Percentiles rank a stretch among this genome's conserved stretches.
phyloP scores from a whole-genome alignment of 1,140 invertebrate genomes.

The Neelides sp. region DNA sequence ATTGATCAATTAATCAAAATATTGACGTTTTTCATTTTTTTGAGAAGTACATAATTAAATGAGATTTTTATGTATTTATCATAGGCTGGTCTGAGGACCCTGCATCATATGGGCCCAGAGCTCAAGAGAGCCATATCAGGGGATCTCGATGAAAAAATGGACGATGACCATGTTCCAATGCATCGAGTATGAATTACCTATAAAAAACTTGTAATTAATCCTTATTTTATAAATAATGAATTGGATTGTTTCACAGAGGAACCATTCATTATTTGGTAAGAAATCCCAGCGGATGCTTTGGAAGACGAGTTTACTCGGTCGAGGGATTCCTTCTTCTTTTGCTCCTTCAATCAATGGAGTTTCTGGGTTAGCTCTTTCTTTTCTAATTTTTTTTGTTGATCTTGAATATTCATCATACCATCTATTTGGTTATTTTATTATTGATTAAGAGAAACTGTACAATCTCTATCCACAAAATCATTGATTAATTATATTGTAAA shows the following conservation, averaged over 20 bases:
- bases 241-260: slow-evolving; percentile 51
- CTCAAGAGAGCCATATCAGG: slow-evolving; percentile 94
- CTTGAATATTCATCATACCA: no score
- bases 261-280: slow-evolving; percentile 89
- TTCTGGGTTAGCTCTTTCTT: no score
- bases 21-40: not conserved
- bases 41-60: not conserved
- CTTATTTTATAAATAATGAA: not conserved
- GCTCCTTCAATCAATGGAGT: no score
- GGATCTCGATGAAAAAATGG: slow-evolving; percentile 72
- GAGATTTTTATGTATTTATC: not conserved
- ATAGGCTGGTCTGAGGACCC: slow-evolving; percentile 18
- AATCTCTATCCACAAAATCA: no score
- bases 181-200: slow-evolving; percentile 59
- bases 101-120: slow-evolving; percentile 65
- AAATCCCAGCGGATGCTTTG: not conserved
- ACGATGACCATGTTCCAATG: slow-evolving; percentile 82
- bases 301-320: not conserved
- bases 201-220: not conserved
- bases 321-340: no score
- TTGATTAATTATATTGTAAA: no score
- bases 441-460: no score
- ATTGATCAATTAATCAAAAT: not conserved
- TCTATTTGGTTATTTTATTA: no score
- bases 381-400: no score